Evolutionary conservation across 1,140 invertebrate genomes (phyloP), one percentile per base, ranked within the genome.

Genomic region (Coptotermes formosanus): DNA sequence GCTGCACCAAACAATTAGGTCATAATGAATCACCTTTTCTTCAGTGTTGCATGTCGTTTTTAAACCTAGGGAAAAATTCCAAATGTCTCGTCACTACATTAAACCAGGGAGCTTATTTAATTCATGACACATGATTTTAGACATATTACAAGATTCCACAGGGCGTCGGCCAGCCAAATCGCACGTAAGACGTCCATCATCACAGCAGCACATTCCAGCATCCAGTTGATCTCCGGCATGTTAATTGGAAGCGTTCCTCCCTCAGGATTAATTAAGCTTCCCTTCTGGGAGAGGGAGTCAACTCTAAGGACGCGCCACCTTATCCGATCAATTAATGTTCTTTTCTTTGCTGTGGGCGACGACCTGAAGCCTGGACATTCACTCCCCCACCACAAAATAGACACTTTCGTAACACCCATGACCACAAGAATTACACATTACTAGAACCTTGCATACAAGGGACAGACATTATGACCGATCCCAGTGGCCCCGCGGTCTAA

Each of bases 191-290:
- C 16, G 64, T 75, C 64, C 64, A 25, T 75, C 64, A 75, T 75
- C 64, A 30, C n/a, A 30, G 52, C 64, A 12, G n/a, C 64, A 12
- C 64, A 75, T 75, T 75, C 64, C 64, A 75, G 64, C 64, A 30
- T 75, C 64, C 64, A 75, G n/a, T 75, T 75, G 64, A 75, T 75
- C n/a, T 25, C 64, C 64, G 64, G 64, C 64, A 75, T 30, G 64
- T 75, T 75, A 75, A 75, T 75, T 9, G 64, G 64, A 75, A n/a
- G 64, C 64, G 64, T 75, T 75, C 64, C 64, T 30, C 64, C n/a
- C 64, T 75, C 64, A n/a, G 64, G 64, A 75, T 75, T 75, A 75
- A 75, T 75, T 75, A 75, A 75, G 64, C 25, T 75, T 75, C 64
- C 64, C 64, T 75, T 14, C n/a, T 75, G n/a, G n/a, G n/a, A 25